phyloP scores from a whole-genome alignment of 2,797 vertebrate genomes.

The Geotrypetes seraphini region DNA sequence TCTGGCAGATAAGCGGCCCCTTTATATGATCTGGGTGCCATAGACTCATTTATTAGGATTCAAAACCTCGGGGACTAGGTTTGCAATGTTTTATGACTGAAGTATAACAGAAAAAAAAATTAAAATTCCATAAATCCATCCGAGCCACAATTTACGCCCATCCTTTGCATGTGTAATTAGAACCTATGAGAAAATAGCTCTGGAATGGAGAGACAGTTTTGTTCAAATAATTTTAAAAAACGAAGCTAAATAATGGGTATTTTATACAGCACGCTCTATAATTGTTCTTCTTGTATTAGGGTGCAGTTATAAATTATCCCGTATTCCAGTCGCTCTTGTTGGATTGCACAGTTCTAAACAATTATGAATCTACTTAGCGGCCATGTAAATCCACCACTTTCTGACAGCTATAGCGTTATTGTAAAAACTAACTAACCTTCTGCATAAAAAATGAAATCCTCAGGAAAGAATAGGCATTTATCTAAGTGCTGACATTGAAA shows the following conservation, averaged over 20 bases:
- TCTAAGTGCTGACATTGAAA: slow-evolving; percentile 50
- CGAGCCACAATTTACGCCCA: slow-evolving; percentile 39
- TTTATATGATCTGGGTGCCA: too few relatives aligned
- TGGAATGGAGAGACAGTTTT: slow-evolving; percentile 36
- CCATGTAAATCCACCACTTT: slow-evolving; percentile 33
- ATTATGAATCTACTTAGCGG: slow-evolving; percentile 37
- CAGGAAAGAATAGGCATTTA: slow-evolving; percentile 46
- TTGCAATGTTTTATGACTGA: slow-evolving; percentile 31
- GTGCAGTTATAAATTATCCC: slow-evolving; percentile 45
- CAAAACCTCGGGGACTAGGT: slow-evolving; percentile 23
- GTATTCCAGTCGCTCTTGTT: slow-evolving; percentile 34
- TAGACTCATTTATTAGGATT: slow-evolving; percentile 7
- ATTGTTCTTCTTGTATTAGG: slow-evolving; percentile 44
- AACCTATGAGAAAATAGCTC: slow-evolving; percentile 32
- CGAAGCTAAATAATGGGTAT: slow-evolving; percentile 45
- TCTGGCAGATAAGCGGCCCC: too few relatives aligned
- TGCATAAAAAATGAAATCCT: slow-evolving; percentile 41
- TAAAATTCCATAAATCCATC: slow-evolving; percentile 50
- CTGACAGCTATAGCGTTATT: slow-evolving; percentile 32
- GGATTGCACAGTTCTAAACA: slow-evolving; percentile 31
- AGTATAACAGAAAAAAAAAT: slow-evolving; percentile 25
- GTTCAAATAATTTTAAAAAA: slow-evolving; percentile 42
- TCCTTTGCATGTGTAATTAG: slow-evolving; percentile 49
- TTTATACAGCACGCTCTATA: slow-evolving; percentile 46
- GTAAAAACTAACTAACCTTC: slow-evolving; percentile 44